phyloP scores from a whole-genome alignment of 2,797 vertebrate species.

The Sebastes vulpes region DNA sequence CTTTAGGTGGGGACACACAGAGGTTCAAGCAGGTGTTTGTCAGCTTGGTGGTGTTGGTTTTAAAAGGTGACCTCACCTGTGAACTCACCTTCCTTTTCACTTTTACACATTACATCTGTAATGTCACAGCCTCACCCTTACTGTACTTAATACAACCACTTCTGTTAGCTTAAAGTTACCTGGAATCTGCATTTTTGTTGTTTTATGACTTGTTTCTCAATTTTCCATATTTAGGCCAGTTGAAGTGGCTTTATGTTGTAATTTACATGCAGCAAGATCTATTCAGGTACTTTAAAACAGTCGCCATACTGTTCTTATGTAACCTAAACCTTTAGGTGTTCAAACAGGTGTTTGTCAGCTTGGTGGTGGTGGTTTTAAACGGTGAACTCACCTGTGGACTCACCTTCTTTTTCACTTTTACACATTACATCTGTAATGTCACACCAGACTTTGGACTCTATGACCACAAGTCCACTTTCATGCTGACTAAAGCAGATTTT shows the following conservation, averaged over 20 bases:
- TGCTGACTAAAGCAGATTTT: slow-evolving; percentile 17
- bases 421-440: background rate
- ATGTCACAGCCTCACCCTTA: background rate
- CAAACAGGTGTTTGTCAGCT: slow-evolving; percentile 71
- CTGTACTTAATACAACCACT: background rate
- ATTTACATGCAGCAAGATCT: background rate
- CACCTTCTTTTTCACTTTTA: background rate
- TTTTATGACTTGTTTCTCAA: background rate
- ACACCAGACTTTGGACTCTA: background rate
- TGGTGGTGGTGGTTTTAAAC: slow-evolving; percentile 8
- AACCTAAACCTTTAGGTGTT: slow-evolving; percentile 52
- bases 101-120: background rate
- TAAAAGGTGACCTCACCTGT: slow-evolving; percentile 29
- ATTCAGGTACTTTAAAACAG: background rate
- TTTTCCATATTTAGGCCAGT: rapidly evolving
- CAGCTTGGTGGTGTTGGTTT: slow-evolving; percentile 14
- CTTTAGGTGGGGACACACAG: slow-evolving; percentile 20
- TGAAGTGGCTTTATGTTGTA: background rate
- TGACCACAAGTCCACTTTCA: slow-evolving; percentile 1
- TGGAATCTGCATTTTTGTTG: background rate
- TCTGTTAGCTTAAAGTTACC: slow-evolving; percentile 1
- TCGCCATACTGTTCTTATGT: slow-evolving; percentile 19
- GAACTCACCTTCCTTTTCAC: background rate
- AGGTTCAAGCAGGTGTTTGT: slow-evolving; percentile 55
- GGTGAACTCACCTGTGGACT: slow-evolving; percentile 32